Evolutionary conservation across 2,888 invertebrate species (phyloP), one percentile per base, ranked within the genome.

Genomic region (Agrilus biguttatus): DNA sequence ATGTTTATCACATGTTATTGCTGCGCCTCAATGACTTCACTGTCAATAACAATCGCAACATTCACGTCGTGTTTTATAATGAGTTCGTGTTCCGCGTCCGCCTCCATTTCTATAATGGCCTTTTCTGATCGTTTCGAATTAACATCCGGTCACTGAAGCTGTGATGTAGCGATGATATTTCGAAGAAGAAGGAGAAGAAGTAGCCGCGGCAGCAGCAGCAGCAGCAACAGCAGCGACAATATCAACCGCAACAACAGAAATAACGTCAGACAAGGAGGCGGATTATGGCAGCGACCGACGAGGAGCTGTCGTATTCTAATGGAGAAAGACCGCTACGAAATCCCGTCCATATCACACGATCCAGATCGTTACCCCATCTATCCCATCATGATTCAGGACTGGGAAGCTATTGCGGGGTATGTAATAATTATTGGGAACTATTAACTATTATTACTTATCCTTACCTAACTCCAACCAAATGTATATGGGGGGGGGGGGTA

Each of bases 361-460:
- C 80, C 59, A 70, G 77, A 55, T 79, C 79, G 42, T 66, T 80
- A 54, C 81, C 82, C 47, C 77, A 80, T 53, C 69, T 79, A 44
- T 74, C 75, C 8, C 71, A 70, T 49, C 66, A 66, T 51, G 73
- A 74, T 54, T 73, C 73, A 45, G 73, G 73, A 13, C 57, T 68
- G 45, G 64, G 66, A 23, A 65, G 65, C 51, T 65, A 59, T 49
- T 66, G 62, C 53, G 66, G 66, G 64, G 66, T 65, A 55, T 48
- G 53, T 51, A 37, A 23, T 6, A 35, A n/a, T n/a, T n/a, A n/a
- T n/a, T n/a, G n/a, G n/a, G n/a, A n/a, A n/a, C n/a, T n/a, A n/a
- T n/a, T n/a, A n/a, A n/a, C n/a, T n/a, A n/a, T n/a, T n/a, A n/a
- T n/a, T 35, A 8, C 35, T 35, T 10, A 6, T 8, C 14, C 14